Percentiles rank a stretch among this genome's conserved stretches.
Conservation (phyloP, 2,888 invertebrate species). For the Napeogenes inachia region DNA sequence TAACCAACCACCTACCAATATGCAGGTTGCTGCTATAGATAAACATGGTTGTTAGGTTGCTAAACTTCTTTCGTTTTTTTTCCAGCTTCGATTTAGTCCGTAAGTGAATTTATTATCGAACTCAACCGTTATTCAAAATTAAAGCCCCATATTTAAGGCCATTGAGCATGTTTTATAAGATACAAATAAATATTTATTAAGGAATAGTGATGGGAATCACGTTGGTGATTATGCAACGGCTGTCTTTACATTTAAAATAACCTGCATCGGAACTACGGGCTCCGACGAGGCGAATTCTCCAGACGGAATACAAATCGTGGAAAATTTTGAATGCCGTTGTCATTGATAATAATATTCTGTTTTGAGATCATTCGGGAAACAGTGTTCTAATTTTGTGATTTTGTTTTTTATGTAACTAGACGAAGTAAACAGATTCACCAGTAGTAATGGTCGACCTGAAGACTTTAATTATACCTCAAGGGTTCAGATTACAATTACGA, state of each 20-base stretch:
- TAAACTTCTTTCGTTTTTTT: neutral
- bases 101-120: neutral
- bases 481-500: too few species aligned
- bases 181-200: constrained; percentile 69
- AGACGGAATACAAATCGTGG: constrained; percentile 73
- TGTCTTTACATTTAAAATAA: constrained; percentile 73
- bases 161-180: constrained; percentile 43
- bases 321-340: constrained; percentile 64
- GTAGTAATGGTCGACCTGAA: neutral
- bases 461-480: too few species aligned
- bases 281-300: constrained; percentile 62
- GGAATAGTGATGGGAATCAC: constrained; percentile 71
- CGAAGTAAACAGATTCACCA: constrained; percentile 12
- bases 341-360: constrained; percentile 54
- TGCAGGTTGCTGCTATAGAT: too few species aligned
- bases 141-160: constrained; percentile 2
- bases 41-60: too few species aligned
- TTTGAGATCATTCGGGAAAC: constrained; percentile 40
- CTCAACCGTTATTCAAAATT: neutral
- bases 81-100: neutral
- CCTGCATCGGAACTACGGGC: constrained; percentile 69
- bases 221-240: constrained; percentile 72
- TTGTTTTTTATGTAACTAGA: constrained; percentile 26
- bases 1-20: too few species aligned
- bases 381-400: constrained; percentile 33